A percentile compares a stretch with the other conserved stretches of the same genome.
phyloP scores from a whole-genome alignment of 2,888 invertebrate genomes.

The Euplagia quadripunctaria region DNA sequence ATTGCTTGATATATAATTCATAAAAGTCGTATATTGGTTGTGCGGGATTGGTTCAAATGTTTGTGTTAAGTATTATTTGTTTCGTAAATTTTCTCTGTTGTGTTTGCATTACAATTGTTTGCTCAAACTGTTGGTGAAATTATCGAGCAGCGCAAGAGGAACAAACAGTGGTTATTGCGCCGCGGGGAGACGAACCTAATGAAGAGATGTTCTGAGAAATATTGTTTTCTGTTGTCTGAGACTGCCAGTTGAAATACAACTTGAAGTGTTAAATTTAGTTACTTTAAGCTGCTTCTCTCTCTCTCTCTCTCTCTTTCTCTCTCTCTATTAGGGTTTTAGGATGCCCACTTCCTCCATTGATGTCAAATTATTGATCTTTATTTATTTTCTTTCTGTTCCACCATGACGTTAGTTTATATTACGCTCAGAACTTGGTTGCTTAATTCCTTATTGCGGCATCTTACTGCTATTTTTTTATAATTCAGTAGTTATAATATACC shows the following conservation, averaged over 20 bases:
- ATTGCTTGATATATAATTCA: slow-evolving; percentile 43
- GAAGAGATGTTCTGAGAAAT: background rate
- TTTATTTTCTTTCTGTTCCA: no score
- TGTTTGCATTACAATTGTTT: slow-evolving; percentile 30
- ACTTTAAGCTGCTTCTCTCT: no score
- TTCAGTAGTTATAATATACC: no score
- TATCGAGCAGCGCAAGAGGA: slow-evolving; percentile 13
- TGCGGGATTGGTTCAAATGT: slow-evolving; percentile 39
- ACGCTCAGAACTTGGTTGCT: no score
- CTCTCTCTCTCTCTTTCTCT: no score
- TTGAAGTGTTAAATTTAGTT: no score
- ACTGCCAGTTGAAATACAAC: background rate
- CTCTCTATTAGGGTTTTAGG: no score
- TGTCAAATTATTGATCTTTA: no score
- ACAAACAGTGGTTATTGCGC: slow-evolving; percentile 9
- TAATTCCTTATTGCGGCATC: no score
- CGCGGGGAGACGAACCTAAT: background rate
- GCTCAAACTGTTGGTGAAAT: slow-evolving; percentile 26
- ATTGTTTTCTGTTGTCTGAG: background rate
- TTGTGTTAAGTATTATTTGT: slow-evolving; percentile 41
- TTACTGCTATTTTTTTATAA: no score
- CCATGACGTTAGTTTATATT: no score
- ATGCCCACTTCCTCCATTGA: no score
- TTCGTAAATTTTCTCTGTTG: slow-evolving; percentile 23
- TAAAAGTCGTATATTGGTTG: slow-evolving; percentile 32